Percentiles rank a stretch among this genome's conserved stretches.
Evolutionary conservation across 2,797 vertebrate genomes (phyloP).

Genomic region (Muscicapa striata): DNA sequence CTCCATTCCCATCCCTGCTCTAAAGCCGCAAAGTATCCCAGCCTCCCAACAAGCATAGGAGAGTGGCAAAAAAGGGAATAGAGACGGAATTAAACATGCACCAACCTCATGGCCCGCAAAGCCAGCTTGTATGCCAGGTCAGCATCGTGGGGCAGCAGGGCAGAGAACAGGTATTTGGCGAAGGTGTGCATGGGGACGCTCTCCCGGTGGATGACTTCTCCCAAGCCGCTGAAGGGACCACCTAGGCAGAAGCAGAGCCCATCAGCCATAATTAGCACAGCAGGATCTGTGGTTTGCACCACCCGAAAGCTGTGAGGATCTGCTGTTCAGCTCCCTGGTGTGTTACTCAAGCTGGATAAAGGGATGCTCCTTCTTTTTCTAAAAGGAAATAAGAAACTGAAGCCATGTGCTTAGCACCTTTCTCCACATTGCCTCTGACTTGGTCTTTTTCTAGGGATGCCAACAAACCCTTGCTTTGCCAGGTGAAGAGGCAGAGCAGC

Average conservation of each 20-base stretch:
- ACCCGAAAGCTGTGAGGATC: background rate
- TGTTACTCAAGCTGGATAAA: background rate
- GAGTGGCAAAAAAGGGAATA: background rate
- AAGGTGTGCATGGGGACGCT: slow-evolving; percentile 99
- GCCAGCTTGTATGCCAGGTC: slow-evolving; percentile 96
- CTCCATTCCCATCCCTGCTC: background rate
- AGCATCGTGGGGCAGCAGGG: slow-evolving; percentile 92
- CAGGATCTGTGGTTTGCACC: background rate
- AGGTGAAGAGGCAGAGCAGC: background rate
- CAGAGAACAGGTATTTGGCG: slow-evolving; percentile 97
- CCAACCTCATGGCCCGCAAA: slow-evolving; percentile 96
- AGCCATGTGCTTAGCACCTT: background rate
- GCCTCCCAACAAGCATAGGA: background rate
- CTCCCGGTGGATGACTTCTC: slow-evolving; percentile 96
- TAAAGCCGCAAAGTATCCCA: background rate
- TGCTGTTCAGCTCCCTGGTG: background rate
- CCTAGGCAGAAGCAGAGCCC: slow-evolving; percentile 78
- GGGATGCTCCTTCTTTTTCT: background rate
- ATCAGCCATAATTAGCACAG: slow-evolving; percentile 1
- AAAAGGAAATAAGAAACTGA: background rate
- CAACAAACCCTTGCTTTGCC: background rate
- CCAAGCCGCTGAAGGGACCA: slow-evolving; percentile 94
- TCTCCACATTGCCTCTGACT: background rate
- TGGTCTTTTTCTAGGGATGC: background rate
- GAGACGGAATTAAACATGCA: slow-evolving; percentile 29